Evolutionary conservation across 2,113 vertebrate species (phyloP), one percentile per base, ranked within the genome.

Genomic region (Arothron firmamentum): DNA sequence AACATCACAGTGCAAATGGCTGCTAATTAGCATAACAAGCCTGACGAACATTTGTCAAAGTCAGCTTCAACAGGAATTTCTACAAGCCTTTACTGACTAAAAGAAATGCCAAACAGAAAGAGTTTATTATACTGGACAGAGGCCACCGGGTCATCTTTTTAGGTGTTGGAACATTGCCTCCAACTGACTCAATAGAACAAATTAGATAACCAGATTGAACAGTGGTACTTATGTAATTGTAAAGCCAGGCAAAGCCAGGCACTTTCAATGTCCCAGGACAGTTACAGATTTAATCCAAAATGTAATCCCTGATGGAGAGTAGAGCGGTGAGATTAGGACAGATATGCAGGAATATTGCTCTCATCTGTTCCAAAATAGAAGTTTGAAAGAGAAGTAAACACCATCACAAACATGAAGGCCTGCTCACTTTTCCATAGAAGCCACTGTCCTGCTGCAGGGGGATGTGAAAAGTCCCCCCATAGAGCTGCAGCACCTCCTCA

Each of bases 351-450:
- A 21, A 3, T 2, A 51, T 17, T 1, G 25, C 38, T 62, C 2
- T 34, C 15, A 41, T 66, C 59, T 61, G 69, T 43, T 31, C 42
- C 61, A 57, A 70, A 60, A 38, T 25, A 38, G 72, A 9, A 5
- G 12, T 54, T 45, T 28, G 7, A 23, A 1, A 41, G 17, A 45
- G 13, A 69, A 20, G 9, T 56, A 14, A 43, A 43, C 42, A 43
- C 3, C 28, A 6, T 4, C 2, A 16, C 45, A 47, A 47, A 47
- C 45, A 47, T 49, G 47, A 8, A 10, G 4, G 10, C 10, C 28
- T 34, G 52, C 70, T 82, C 54, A 92, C 93, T 90, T 94, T 94
- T 71, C 93, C 93, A 61, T 94, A 94, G 85, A 94, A 94, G 51
- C 92, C 93, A 51, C 92, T 94, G 80, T 91, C 91, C 81, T 92